Evolutionary conservation across 1,140 invertebrate species (phyloP).

Genomic region (Phortica variegata): DNA sequence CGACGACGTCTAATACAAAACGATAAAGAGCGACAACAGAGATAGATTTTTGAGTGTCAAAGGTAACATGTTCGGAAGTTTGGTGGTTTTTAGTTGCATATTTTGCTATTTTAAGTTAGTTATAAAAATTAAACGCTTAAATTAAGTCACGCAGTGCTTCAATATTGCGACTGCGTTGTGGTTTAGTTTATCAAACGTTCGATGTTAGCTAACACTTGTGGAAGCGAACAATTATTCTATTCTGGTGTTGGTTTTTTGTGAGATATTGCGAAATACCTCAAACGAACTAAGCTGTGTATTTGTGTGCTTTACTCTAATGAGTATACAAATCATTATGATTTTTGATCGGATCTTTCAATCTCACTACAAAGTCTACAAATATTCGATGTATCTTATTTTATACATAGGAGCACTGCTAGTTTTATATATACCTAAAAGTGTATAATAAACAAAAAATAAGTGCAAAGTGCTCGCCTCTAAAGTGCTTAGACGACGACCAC

Average conservation of each 20-base stretch:
- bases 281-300: slow-evolving; percentile 37
- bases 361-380: no score
- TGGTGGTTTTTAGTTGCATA: slow-evolving; percentile 47
- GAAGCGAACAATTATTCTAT: not conserved
- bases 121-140: slow-evolving; percentile 21
- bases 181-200: slow-evolving; percentile 13
- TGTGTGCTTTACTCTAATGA: not conserved
- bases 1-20: slow-evolving; percentile 1
- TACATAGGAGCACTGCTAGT: no score
- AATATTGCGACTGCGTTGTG: not conserved
- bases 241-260: slow-evolving; percentile 2
- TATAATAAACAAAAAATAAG: slow-evolving; percentile 28
- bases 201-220: not conserved
- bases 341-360: no score
- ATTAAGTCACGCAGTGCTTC: slow-evolving; percentile 9
- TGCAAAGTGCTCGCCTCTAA: no score
- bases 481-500: no score
- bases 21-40: not conserved
- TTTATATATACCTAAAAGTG: no score
- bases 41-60: slow-evolving; percentile 3
- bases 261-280: no score
- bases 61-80: slow-evolving; percentile 52
- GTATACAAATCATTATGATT: no score
- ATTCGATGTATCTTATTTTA: no score
- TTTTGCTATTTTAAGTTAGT: slow-evolving; percentile 20